Evolutionary conservation across 1,140 invertebrate genomes (phyloP).

Genomic region (Diabrotica virgifera): DNA sequence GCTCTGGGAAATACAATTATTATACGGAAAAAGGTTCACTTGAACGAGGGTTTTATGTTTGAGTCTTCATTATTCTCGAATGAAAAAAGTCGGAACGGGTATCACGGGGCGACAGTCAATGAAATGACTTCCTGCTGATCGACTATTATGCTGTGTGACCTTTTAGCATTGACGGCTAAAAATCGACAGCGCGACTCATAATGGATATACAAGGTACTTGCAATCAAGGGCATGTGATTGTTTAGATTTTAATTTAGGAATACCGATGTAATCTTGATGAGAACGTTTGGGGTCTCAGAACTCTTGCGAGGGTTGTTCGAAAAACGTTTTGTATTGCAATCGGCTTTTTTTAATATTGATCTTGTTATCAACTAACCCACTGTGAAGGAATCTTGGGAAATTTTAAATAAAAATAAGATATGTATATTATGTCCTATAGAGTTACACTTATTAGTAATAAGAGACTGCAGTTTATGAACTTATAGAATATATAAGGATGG

Average conservation of each 20-base stretch:
- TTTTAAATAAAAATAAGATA: no score
- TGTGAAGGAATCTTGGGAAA: no score
- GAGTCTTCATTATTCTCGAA: constrained; percentile 28
- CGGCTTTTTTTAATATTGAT: neutral
- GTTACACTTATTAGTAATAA: no score
- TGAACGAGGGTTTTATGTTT: constrained; percentile 13
- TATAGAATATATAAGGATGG: no score
- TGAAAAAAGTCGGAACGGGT: constrained; percentile 41
- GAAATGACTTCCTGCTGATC: constrained; percentile 36
- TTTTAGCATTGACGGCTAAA: constrained; percentile 38
- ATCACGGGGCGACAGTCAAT: constrained; percentile 42
- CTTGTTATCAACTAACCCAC: neutral
- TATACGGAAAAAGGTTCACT: neutral
- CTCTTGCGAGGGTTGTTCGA: constrained; percentile 1
- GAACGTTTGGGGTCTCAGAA: constrained; percentile 37
- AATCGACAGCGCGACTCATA: constrained; percentile 22
- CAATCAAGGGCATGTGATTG: constrained; percentile 38
- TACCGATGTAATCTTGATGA: constrained; percentile 41
- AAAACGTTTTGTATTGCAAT: neutral
- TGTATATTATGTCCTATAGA: no score
- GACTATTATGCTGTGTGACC: constrained; percentile 29
- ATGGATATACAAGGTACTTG: constrained; percentile 25
- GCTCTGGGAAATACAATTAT: constrained; percentile 21
- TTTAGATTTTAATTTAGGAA: constrained; percentile 42
- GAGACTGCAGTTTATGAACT: no score